Evolutionary conservation across 2,888 invertebrate species (phyloP), one percentile per base, ranked within the genome.

Genomic region (Lasioglossum marginatum): DNA sequence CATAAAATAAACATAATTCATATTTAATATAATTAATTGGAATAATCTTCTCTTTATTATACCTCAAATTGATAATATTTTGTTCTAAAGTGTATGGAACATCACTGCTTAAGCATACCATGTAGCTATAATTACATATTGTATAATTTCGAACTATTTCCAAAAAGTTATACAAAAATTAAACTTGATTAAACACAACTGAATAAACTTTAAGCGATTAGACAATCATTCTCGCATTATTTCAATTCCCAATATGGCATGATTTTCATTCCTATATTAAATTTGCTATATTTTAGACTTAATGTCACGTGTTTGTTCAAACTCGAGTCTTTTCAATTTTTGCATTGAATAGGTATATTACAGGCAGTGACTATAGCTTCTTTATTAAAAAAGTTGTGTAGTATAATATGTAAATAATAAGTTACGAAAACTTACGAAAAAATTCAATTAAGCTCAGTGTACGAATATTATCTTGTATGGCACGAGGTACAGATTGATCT

Each of bases 361-460:
- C 77, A 77, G 90, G 91, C 90, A 90, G 90, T 90, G 90, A 88
- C 84, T 83, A 89, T 82, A 88, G 88, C 88, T 88, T 80, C 34
- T 80, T 77, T 37, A 16, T 82, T 70, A 75, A 82, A 88, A 83
- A 88, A 75, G 77, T 74, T 84, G 71, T 82, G 78, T 72, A 23
- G 52, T 82, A 70, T 83, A 27, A 48, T 81, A 70, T 82, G 79
- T 73, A 86, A 89, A 77, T 48, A 82, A 77, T 74, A 63, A 77
- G 80, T 70, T 37, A 77, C 76, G 40, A 79, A 34, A 80, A 81
- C 77, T 85, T 52, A 81, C 75, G 23, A 10, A 70, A 88, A 31
- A 86, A 82, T 85, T 83, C 6, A 85, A 81, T 73, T 79, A 82
- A 90, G 78, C 78, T 90, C 79, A 85, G 74, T 68, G 43, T 86